Base-by-base conservation (phyloP, 2,797 vertebrate genomes). In the Ateles fusciceps region DNA sequence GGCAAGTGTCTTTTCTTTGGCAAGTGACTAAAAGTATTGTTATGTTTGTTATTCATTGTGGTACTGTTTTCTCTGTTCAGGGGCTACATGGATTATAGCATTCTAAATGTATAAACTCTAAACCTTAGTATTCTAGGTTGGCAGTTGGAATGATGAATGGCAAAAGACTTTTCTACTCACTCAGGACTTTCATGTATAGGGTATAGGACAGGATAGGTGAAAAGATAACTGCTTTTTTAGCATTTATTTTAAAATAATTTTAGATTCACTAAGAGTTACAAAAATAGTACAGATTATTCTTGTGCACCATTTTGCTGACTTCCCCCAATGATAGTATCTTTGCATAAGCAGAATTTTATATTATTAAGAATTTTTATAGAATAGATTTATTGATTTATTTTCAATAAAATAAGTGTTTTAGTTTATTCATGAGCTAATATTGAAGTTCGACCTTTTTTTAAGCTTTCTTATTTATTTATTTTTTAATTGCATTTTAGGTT, bases 1-100 rank as follows among this genome's bases (percentile, higher is more conserved):
- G 93, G 64, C 91, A 89, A 71, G 30, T 74, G 46, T 68, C 52
- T 95, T 96, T 89, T 48, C 71, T 84, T 80, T 96, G 93, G 74
- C 91, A 89, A 71, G 39, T 79, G 59, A 79, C 55, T 76, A 55
- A 64, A 96, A 48, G 14, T 57, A 59, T 8, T 78, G 33, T 78
- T 95, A 33, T 61, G 30, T 52, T 44, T 95, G 79, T 92, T 92
- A n/a, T 59, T 96, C 59, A 21, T 8, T 42, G 61, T 50, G 59
- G 17, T 30, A 39, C 28, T 68, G 21, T 39, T 28, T 59, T 21
- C 44, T 93, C 71, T 61, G 0, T 78, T 93, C 64, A 81, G 44
- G 71, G 55, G 90, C 78, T 36, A 33, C 3, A 24, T 64, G 71
- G 2, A 39, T 46, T 87, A n/a, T 46, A 68, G 46, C 5, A 71